A percentile compares a stretch with the other conserved stretches of the same genome.
These are phyloP conservation scores for Amniataba percoides DNA, from an alignment of 2,797 vertebrate species.

Conservation along the genomic window DNA sequence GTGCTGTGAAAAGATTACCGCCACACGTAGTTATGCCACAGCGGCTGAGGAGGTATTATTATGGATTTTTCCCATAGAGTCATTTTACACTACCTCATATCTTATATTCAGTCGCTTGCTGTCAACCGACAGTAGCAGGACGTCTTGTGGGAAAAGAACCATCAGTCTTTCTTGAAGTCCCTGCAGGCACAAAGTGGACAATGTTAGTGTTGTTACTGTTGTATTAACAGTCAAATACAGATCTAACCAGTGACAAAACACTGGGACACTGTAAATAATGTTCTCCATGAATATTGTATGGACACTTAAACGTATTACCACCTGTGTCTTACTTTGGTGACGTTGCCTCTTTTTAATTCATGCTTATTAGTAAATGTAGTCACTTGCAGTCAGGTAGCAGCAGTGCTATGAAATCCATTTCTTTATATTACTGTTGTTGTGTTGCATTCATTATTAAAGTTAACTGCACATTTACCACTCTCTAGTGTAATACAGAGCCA, in stretches of 20 bases:
- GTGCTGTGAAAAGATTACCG: conserved; percentile 25
- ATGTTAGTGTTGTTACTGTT: not conserved
- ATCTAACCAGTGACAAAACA: no score
- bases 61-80: conserved; percentile 42
- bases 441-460: not conserved
- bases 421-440: not conserved
- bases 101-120: conserved; percentile 78
- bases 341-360: no score
- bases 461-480: no score
- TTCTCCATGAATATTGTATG: no score
- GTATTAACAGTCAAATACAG: not conserved
- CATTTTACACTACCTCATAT: conserved; percentile 84
- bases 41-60: conserved; percentile 42
- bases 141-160: conserved; percentile 87
- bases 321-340: no score
- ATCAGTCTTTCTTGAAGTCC: conserved; percentile 86
- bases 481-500: no score
- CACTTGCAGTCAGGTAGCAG: not conserved
- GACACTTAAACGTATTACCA: no score
- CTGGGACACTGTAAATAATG: no score
- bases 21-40: conserved; percentile 19
- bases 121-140: conserved; percentile 88
- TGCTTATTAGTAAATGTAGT: not conserved
- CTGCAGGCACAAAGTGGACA: conserved; percentile 64
- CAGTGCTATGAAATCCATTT: not conserved